A percentile compares a stretch with the other conserved stretches of the same genome.
Conservation (phyloP, 2,797 vertebrate genomes). For the Myotis planiceps region DNA sequence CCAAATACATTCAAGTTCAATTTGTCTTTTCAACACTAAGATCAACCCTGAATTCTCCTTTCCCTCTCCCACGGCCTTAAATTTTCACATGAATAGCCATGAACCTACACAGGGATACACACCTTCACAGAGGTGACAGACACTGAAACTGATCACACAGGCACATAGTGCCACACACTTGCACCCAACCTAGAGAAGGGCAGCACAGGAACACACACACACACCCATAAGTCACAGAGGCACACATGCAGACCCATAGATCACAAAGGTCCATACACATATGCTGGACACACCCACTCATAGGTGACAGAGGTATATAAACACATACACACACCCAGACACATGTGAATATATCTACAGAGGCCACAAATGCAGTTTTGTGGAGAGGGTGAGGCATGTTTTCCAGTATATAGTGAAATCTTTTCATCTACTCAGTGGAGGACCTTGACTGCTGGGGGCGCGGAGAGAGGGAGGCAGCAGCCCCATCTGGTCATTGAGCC, state of each 20-base stretch:
- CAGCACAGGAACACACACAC: background rate
- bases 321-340: rapidly evolving
- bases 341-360: background rate
- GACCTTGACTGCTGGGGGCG: background rate
- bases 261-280: background rate
- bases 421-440: background rate
- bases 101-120: rapidly evolving
- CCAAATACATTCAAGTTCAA: background rate
- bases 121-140: background rate
- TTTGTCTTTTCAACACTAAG: background rate
- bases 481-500: background rate
- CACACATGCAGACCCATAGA: background rate
- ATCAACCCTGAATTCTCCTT: background rate
- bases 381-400: background rate
- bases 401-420: background rate
- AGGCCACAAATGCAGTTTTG: background rate
- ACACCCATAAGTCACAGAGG: background rate
- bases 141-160: background rate
- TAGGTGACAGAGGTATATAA: background rate
- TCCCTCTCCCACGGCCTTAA: background rate
- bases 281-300: background rate
- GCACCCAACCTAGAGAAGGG: background rate
- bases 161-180: background rate
- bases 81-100: background rate
- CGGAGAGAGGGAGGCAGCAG: background rate